phyloP scores from a whole-genome alignment of 2,888 invertebrate genomes.

The Noctua fimbriata region DNA sequence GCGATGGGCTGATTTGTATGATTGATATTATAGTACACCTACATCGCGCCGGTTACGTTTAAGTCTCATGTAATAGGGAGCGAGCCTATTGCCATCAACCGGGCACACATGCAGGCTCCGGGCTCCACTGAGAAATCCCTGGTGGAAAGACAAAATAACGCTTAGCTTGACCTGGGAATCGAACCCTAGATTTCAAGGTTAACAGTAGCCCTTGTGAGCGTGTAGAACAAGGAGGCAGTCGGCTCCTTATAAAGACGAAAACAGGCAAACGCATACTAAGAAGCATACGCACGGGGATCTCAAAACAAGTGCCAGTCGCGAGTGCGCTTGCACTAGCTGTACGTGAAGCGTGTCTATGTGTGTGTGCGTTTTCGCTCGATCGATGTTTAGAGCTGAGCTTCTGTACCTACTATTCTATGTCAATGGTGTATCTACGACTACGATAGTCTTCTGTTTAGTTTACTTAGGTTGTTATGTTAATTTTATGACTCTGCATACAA shows the following conservation, averaged over 20 bases:
- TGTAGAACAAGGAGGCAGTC: neutral
- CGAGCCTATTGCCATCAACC: neutral
- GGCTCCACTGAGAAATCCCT: neutral
- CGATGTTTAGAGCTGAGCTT: neutral
- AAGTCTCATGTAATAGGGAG: no score
- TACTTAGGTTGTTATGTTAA: constrained; percentile 9
- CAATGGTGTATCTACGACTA: neutral
- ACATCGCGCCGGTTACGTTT: neutral
- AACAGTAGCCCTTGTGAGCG: neutral
- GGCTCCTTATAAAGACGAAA: neutral
- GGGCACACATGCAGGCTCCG: neutral
- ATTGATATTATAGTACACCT: neutral
- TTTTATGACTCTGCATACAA: constrained; percentile 8
- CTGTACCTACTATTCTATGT: neutral
- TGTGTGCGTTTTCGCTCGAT: neutral
- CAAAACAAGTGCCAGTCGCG: neutral
- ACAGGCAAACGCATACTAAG: neutral
- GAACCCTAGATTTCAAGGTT: neutral
- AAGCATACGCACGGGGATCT: neutral
- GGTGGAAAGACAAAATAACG: neutral
- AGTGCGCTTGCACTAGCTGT: neutral
- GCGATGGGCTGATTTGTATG: no score
- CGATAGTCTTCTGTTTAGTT: neutral
- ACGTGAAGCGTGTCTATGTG: neutral
- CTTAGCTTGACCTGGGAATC: neutral